Base-by-base conservation (phyloP, 2,888 invertebrate species). In the Dastarcus helophoroides region DNA sequence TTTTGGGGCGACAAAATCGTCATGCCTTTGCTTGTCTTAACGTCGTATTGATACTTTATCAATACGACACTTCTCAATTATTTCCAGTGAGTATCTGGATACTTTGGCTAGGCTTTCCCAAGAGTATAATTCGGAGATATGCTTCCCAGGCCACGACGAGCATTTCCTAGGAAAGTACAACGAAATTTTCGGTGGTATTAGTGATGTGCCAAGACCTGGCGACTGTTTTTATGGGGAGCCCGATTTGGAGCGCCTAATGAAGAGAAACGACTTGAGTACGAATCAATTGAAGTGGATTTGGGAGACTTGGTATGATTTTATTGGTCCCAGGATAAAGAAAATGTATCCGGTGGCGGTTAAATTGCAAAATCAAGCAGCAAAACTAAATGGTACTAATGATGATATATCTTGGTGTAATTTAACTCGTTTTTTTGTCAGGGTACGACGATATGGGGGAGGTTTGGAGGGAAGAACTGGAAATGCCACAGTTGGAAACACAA, bases 391-490 rank as follows among this genome's bases (percentile, higher is more conserved):
- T 79, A 60, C 54, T 22, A 8, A 12, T 17, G 17, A 6, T 23
- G n/a, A 6, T 6, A 7, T 19, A 7, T 19, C 6, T n/a, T 19
- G 19, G 6, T 19, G n/a, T n/a, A 19, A 19, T 19, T 19, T 23
- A 7, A 9, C 24, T 11, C 7, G 10, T 23, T 12, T 27, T 10
- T 10, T 12, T 22, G 45, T 10, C 44, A 79, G 79, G 74, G 11
- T 79, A 77, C 46, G 41, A 61, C 5, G 67, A 80, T 46, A 69
- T 73, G 13, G 76, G 77, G 1, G 69, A 67, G 24, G 57, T 65
- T 3, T 80, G 80, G 79, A 63, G 76, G 1, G 69, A 72, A 26
- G 76, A 75, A 35, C 60, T 76, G 3, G 79, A 79, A 52, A 65
- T 71, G 7, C 61, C 67, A 0, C 58, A 71, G 39, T 63, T 84